Conservation (phyloP, 2,797 vertebrate genomes). For the Enteromius fasciolatus region DNA sequence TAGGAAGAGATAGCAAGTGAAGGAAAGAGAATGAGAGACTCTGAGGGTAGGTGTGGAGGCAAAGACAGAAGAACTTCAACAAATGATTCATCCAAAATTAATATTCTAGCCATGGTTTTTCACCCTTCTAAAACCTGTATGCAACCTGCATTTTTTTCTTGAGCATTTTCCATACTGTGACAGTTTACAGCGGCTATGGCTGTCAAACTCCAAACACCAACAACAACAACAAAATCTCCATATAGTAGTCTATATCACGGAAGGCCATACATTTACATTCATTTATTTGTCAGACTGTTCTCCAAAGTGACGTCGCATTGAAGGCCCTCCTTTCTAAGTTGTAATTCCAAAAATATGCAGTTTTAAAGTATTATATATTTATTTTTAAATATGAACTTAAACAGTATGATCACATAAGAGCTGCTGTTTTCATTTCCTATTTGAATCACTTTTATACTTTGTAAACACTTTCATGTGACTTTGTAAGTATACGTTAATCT, state of each 20-base stretch:
- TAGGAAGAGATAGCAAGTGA: neutral
- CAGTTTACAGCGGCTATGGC: slow-evolving; percentile 15
- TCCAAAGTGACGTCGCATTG: neutral
- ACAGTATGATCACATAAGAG: neutral
- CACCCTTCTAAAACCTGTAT: neutral
- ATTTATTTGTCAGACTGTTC: neutral
- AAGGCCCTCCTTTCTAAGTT: neutral
- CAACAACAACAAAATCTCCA: slow-evolving; percentile 8
- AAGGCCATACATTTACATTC: neutral
- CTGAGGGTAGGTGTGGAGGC: neutral
- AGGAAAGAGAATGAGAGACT: slow-evolving; percentile 8
- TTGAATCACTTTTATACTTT: neutral
- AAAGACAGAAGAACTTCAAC: neutral
- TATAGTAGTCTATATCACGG: neutral
- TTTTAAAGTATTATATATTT: neutral
- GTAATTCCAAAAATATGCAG: neutral
- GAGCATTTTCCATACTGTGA: neutral
- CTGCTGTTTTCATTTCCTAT: neutral
- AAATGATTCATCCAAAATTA: slow-evolving; percentile 1
- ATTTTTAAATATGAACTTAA: neutral
- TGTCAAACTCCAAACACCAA: neutral
- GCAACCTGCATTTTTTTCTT: neutral
- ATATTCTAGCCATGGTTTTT: slow-evolving; percentile 10
- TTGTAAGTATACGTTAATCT: neutral
- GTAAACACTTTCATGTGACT: neutral